Conservation (phyloP, 1,140 invertebrate genomes). For the Drosophila asahinai region DNA sequence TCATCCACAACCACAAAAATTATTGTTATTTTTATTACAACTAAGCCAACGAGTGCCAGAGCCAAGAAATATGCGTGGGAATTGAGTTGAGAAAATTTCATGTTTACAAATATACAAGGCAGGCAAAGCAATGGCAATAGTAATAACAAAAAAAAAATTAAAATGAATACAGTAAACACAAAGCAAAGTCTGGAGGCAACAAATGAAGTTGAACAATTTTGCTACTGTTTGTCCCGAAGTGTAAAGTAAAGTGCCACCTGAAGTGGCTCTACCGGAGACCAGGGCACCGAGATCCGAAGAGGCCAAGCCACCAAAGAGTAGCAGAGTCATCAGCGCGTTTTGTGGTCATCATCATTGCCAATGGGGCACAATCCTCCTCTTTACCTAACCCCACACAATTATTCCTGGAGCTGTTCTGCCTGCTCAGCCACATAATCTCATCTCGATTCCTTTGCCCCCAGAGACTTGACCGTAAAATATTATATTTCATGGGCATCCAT, state of each 20-base stretch:
- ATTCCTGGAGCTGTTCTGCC: conserved; percentile 27
- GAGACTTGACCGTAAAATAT: conserved; percentile 55
- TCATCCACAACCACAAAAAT: conserved; percentile 62
- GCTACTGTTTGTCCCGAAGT: conserved; percentile 67
- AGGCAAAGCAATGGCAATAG: conserved; percentile 39
- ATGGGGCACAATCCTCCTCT: conserved; percentile 1
- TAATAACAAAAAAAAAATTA: conserved; percentile 22
- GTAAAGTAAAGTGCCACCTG: conserved; percentile 58
- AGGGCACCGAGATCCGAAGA: conserved; percentile 14
- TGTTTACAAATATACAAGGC: conserved; percentile 57
- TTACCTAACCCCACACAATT: conserved; percentile 26
- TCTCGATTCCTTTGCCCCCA: conserved; percentile 29
- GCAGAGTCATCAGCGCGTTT: conserved; percentile 66
- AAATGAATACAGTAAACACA: conserved; percentile 47
- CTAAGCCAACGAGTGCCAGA: conserved; percentile 17
- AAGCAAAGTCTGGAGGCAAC: conserved; percentile 40
- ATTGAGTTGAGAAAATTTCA: conserved; percentile 68
- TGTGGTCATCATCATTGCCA: conserved; percentile 57
- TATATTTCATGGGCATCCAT: conserved; percentile 40
- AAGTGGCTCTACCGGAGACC: conserved; percentile 21
- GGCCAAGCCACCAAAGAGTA: conserved; percentile 35
- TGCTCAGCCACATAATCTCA: conserved; percentile 33
- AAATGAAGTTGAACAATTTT: conserved; percentile 75
- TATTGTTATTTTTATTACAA: conserved; percentile 68
- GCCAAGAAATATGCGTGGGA: conserved; percentile 72